These are phyloP conservation scores for Dexiosoma caninum DNA, from an alignment of 2,888 invertebrate genomes.

Conservation along the genomic window DNA sequence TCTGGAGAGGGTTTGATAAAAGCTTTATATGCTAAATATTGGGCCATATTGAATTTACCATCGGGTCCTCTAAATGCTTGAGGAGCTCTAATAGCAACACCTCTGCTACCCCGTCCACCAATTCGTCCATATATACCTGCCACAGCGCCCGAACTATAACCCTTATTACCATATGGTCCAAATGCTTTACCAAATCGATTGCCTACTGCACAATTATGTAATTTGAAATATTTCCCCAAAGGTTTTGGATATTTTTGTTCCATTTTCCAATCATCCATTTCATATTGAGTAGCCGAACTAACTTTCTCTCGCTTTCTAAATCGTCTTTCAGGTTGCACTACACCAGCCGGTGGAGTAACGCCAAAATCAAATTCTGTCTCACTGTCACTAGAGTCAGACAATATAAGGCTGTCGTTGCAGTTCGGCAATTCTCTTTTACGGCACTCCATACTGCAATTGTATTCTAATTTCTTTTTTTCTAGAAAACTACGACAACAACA, in stretches of 20 bases:
- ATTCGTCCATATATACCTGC: constrained; percentile 33
- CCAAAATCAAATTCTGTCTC: constrained; percentile 85
- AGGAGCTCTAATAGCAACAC: neutral
- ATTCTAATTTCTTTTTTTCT: constrained; percentile 78
- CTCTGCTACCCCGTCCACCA: constrained; percentile 15
- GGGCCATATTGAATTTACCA: constrained; percentile 64
- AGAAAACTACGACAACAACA: constrained; percentile 74
- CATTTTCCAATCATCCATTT: constrained; percentile 79
- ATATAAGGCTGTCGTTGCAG: constrained; percentile 68
- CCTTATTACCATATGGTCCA: constrained; percentile 52
- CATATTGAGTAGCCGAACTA: constrained; percentile 82
- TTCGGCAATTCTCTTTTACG: constrained; percentile 64
- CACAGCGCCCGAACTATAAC: constrained; percentile 46
- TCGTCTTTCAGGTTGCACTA: constrained; percentile 80
- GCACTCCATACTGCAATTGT: constrained; percentile 79
- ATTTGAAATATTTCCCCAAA: constrained; percentile 69
- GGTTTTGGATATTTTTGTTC: constrained; percentile 68
- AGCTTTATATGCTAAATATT: constrained; percentile 64
- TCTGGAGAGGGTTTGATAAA: constrained; percentile 48
- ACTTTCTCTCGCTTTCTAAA: constrained; percentile 78
- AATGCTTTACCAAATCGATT: constrained; percentile 66
- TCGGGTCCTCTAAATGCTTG: constrained; percentile 13
- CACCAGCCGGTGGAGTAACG: constrained; percentile 85
- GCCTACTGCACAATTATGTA: constrained; percentile 70
- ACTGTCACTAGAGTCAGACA: constrained; percentile 75